These are phyloP conservation scores for Taxidea taxus DNA, from an alignment of 2,113 vertebrate species.

Conservation along the genomic window DNA sequence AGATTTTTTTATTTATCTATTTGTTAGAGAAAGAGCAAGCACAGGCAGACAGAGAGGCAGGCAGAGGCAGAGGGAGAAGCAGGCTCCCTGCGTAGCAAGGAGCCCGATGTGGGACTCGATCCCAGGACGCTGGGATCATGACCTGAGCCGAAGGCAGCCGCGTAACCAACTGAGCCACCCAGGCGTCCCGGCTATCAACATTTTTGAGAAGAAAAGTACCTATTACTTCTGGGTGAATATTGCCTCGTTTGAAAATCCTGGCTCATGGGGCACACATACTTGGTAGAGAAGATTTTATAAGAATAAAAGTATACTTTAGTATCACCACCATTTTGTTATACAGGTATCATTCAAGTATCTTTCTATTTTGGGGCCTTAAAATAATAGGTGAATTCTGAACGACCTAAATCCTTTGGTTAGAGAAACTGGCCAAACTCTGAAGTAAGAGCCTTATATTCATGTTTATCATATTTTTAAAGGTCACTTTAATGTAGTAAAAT, in stretches of 20 bases:
- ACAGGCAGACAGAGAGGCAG: no score
- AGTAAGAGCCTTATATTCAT: neutral
- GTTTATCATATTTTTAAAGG: constrained; percentile 9
- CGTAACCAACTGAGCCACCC: no score
- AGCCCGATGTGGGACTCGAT: no score
- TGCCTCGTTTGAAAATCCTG: neutral
- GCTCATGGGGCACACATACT: neutral
- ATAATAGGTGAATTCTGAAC: neutral
- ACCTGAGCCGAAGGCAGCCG: no score
- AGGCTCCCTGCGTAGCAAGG: no score
- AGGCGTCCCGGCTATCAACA: neutral
- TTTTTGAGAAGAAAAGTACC: neutral
- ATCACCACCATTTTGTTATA: neutral
- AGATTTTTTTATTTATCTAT: no score
- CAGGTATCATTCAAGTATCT: neutral
- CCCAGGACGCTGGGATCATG: no score
- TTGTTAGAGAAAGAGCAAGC: no score
- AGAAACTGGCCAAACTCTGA: constrained; percentile 7
- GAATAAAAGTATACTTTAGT: neutral
- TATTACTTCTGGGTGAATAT: neutral
- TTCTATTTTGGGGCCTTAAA: neutral
- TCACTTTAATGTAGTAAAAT: neutral
- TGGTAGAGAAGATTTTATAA: neutral
- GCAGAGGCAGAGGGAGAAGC: no score
- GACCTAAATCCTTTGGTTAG: neutral